Percentiles rank a stretch among this genome's conserved stretches.
phyloP scores from a whole-genome alignment of 2,113 vertebrate species.

The Alaudala cheleensis region DNA sequence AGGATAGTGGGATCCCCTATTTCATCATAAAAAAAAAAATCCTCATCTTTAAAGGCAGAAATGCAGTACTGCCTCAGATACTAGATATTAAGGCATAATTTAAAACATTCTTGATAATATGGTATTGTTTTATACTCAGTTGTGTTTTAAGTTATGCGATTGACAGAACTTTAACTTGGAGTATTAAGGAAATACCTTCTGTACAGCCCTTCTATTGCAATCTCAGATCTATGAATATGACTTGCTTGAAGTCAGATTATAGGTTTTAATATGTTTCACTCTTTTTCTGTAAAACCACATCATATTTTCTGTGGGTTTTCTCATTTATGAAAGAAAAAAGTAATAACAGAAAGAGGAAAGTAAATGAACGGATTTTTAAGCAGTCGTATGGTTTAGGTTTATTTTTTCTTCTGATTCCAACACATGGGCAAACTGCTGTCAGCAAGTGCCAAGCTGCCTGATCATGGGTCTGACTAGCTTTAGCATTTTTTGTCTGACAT shows the following conservation, averaged over 20 bases:
- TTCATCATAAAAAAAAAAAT: not conserved
- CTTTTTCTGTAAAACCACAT: not conserved
- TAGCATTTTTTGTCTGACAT: not conserved
- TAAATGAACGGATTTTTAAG: not conserved
- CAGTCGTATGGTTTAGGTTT: not conserved
- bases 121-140: not conserved
- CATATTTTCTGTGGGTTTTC: not conserved
- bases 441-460: slow-evolving; percentile 9
- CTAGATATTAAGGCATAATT: not conserved
- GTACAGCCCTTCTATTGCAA: not conserved
- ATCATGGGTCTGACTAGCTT: not conserved
- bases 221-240: not conserved
- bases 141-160: not conserved
- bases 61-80: not conserved
- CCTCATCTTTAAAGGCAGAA: not conserved
- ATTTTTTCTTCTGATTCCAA: slow-evolving; percentile 23
- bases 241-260: not conserved
- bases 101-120: not conserved
- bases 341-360: not conserved
- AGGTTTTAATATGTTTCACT: not conserved
- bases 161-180: not conserved
- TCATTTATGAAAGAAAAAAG: not conserved
- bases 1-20: not conserved
- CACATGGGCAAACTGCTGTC: not conserved
- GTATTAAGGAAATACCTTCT: not conserved